Evolutionary conservation across 2,797 vertebrate species (phyloP).

Genomic region (Danio albolineatus): DNA sequence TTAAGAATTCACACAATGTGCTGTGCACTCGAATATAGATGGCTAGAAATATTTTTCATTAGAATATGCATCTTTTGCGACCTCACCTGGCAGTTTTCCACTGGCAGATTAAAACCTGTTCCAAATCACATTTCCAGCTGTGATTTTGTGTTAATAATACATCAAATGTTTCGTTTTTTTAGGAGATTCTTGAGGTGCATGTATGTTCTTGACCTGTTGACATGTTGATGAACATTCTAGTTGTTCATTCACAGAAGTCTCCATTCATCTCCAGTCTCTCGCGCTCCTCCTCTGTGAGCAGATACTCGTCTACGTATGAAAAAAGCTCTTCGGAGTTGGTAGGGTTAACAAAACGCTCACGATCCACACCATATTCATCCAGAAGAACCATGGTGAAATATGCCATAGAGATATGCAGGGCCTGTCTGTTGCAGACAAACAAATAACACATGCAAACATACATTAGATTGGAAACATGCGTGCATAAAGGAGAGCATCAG

Average conservation of each 20-base stretch:
- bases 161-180: background rate
- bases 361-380: constrained; percentile 87
- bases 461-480: background rate
- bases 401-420: constrained; percentile 83
- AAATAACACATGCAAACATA: constrained; percentile 11
- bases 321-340: constrained; percentile 89
- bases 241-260: constrained; percentile 84
- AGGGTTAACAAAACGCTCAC: constrained; percentile 89
- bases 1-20: constrained; percentile 29
- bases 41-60: constrained; percentile 18
- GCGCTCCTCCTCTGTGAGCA: constrained; percentile 85
- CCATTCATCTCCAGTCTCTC: constrained; percentile 75
- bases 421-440: constrained; percentile 76
- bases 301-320: constrained; percentile 87
- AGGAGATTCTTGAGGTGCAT: background rate
- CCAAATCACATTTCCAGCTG: constrained; percentile 37
- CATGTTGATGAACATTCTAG: no score
- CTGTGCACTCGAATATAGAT: constrained; percentile 28
- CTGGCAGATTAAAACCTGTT: constrained; percentile 19
- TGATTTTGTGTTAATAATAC: constrained; percentile 9
- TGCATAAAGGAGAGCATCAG: background rate
- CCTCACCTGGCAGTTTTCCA: background rate
- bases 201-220: background rate
- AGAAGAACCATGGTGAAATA: constrained; percentile 93
- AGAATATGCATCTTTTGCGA: background rate